Evolutionary conservation across 1,140 invertebrate genomes (phyloP), one percentile per base, ranked within the genome.

Genomic region (Oreohelix idahoensis): DNA sequence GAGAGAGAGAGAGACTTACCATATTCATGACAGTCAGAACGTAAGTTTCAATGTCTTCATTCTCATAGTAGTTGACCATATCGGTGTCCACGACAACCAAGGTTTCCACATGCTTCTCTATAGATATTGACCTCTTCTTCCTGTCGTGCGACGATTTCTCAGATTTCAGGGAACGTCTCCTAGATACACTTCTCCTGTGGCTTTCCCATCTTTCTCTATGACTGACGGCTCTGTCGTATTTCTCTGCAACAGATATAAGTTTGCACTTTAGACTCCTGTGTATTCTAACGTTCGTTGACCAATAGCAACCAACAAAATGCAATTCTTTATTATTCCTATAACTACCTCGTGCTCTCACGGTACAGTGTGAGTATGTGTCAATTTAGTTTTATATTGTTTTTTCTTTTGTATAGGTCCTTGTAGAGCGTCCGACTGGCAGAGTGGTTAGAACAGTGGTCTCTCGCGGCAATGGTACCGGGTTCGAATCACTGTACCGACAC

Each of bases 11-110:
- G 8, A 8, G 35, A 86, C 89, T 93, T 93, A 96, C 97, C 96
- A 97, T 97, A 90, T 97, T 98, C 96, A 98, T 97, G 58, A 98
- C 96, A 35, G 97, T 97, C 39, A 98, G 93, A 15, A 97, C 94
- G 91, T 98, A 97, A 2, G 95, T 96, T 87, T 96, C 95, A 45
- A 97, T 94, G 88, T 96, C 96, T 87, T 95, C 95, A 88, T 96
- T 94, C 83, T 95, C 93, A 92, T 97, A 97, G 90, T 97, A 97
- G 20, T 96, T 95, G 80, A 96, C 95, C 96, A 98, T 97, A 83
- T 95, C 95, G 45, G 94, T 94, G 93, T 98, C 97, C 38, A 96
- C 96, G 20, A 98, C 97, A n/a, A 98, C 94, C 58, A 97, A 93
- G 0, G 96, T 95, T 92, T 98, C 97, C 32, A 98, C 96, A 90